Conservation (phyloP, 2,888 invertebrate genomes). For the Argyresthia goedartella region DNA sequence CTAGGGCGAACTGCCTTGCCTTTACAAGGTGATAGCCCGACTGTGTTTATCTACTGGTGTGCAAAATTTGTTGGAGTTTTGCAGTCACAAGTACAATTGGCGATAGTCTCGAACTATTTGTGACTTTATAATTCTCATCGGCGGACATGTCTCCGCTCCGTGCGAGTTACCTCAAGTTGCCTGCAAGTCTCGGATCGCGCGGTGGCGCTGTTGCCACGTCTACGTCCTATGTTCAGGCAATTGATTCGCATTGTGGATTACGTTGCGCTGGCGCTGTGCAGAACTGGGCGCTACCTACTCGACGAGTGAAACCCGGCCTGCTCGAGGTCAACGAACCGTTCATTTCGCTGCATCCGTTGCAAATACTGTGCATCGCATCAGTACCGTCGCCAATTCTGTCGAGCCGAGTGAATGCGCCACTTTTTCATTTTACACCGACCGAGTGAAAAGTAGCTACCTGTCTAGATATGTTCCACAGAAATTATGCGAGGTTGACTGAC, state of each 20-base stretch:
- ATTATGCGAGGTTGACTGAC: conserved; percentile 31
- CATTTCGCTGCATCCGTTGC: conserved; percentile 71
- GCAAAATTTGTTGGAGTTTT: not conserved
- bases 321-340: conserved; percentile 63
- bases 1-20: too few relatives aligned
- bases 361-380: conserved; percentile 60
- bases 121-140: not conserved
- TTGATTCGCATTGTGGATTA: conserved; percentile 29
- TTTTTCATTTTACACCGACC: conserved; percentile 36
- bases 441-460: conserved; percentile 44
- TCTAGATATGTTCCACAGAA: conserved; percentile 29
- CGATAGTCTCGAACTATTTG: not conserved
- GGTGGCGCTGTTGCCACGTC: conserved; percentile 30
- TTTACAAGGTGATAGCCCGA: too few relatives aligned
- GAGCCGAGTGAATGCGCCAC: conserved; percentile 44
- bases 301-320: conserved; percentile 62
- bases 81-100: too few relatives aligned
- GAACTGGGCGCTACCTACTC: conserved; percentile 26
- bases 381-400: conserved; percentile 53
- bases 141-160: not conserved
- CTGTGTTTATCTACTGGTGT: too few relatives aligned
- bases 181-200: not conserved
- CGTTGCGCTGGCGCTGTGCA: conserved; percentile 16
- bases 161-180: not conserved
- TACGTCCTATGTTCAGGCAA: conserved; percentile 26